Percentiles rank a stretch among this genome's conserved stretches.
phyloP scores from a whole-genome alignment of 2,888 invertebrate species.

The Tuberolachnus salignus region DNA sequence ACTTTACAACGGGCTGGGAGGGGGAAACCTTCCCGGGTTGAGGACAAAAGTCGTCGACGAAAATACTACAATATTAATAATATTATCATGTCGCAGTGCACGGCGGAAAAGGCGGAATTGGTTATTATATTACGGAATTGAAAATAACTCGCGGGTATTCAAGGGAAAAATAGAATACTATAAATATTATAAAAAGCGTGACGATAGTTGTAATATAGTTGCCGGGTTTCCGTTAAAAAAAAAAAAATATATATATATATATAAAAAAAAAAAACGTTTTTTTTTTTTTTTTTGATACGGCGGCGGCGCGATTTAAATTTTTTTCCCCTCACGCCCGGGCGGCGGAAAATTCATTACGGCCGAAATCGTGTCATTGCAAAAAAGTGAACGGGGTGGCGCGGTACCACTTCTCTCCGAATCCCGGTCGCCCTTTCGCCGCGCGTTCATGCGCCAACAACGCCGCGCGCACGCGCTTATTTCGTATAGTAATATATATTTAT shows the following conservation, averaged over 20 bases:
- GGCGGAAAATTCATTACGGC: slow-evolving; percentile 73
- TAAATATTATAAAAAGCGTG: slow-evolving; percentile 24
- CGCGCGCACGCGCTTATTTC: slow-evolving; percentile 15
- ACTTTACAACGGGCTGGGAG: background rate
- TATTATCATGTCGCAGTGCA: background rate
- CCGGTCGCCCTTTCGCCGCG: slow-evolving; percentile 1
- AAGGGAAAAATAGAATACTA: slow-evolving; percentile 19
- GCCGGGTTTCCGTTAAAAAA: slow-evolving; percentile 5
- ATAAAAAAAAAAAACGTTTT: background rate
- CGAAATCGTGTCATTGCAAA: slow-evolving; percentile 80
- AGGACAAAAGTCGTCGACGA: background rate
- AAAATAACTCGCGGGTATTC: slow-evolving; percentile 8
- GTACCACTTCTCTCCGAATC: slow-evolving; percentile 1
- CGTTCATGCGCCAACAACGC: slow-evolving; percentile 20
- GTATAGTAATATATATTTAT: background rate
- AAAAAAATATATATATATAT: background rate
- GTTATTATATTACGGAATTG: slow-evolving; percentile 13
- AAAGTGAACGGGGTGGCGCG: slow-evolving; percentile 48
- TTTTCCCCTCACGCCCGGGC: slow-evolving; percentile 19
- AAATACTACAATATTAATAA: background rate
- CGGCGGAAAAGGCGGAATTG: slow-evolving; percentile 7
- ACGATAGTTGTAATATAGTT: background rate
- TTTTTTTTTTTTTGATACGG: slow-evolving; percentile 22
- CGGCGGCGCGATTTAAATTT: slow-evolving; percentile 6
- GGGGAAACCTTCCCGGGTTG: background rate